Conservation (phyloP, 2,113 vertebrate species). For the Melanotaenia duboulayi region DNA sequence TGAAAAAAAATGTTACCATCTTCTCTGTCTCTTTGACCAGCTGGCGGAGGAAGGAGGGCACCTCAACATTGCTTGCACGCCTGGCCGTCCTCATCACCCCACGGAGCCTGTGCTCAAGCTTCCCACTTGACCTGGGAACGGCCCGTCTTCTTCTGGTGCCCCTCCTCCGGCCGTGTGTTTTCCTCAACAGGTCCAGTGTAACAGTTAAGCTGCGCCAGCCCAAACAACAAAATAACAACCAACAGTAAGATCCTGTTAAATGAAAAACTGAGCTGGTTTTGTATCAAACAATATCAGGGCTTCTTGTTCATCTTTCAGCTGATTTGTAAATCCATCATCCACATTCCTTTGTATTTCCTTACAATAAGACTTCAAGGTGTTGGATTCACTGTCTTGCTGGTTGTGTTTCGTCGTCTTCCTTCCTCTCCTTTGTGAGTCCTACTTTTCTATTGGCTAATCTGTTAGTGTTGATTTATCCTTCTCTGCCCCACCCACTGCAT, state of each 20-base stretch:
- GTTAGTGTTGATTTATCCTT: constrained; percentile 73
- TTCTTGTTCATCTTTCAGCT: constrained; percentile 2
- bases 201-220: constrained; percentile 26
- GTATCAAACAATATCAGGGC: background rate
- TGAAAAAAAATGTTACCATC: constrained; percentile 84
- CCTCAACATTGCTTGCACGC: constrained; percentile 80
- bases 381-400: background rate
- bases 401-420: background rate
- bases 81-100: constrained; percentile 77
- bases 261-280: background rate
- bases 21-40: constrained; percentile 82
- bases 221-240: constrained; percentile 34
- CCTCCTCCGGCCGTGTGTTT: constrained; percentile 56
- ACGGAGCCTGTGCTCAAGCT: constrained; percentile 61
- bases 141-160: constrained; percentile 56
- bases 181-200: constrained; percentile 75
- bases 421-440: constrained; percentile 25
- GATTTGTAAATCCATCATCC: background rate
- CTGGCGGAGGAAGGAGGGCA: constrained; percentile 82
- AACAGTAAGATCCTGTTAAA: constrained; percentile 6
- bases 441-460: constrained; percentile 67
- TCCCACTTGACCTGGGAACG: constrained; percentile 54
- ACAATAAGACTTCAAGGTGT: background rate
- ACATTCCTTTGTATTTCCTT: background rate
- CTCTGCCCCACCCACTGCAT: constrained; percentile 33